phyloP scores from a whole-genome alignment of 1,140 invertebrate species.

The Eriosoma lanigerum region DNA sequence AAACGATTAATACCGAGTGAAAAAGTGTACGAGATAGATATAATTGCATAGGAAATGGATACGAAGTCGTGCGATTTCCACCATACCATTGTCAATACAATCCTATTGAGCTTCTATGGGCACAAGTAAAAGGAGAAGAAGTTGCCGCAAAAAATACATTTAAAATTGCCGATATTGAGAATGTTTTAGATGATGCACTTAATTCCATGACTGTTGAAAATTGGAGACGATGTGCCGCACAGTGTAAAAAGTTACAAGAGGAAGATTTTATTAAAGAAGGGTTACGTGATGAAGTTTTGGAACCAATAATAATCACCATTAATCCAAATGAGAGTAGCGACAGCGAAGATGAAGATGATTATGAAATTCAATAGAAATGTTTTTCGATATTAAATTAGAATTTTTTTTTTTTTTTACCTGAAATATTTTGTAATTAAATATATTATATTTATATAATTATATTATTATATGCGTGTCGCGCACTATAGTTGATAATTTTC shows the following conservation, averaged over 20 bases:
- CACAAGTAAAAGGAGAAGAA: neutral
- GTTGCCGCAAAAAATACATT: neutral
- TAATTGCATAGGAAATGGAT: slow-evolving; percentile 35
- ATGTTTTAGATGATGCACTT: neutral
- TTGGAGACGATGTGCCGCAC: neutral
- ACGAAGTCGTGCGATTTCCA: slow-evolving; percentile 47
- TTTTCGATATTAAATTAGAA: too few relatives aligned
- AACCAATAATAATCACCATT: neutral
- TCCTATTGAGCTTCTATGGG: slow-evolving; percentile 39
- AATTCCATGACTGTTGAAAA: neutral
- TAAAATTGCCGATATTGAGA: neutral
- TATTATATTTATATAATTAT: too few relatives aligned
- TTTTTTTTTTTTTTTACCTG: too few relatives aligned
- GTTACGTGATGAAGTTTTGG: neutral
- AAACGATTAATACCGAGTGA: too few relatives aligned
- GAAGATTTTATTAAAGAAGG: slow-evolving; percentile 2
- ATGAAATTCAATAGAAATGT: too few relatives aligned
- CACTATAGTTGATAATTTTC: too few relatives aligned
- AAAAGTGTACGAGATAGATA: too few relatives aligned
- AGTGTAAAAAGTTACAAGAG: neutral
- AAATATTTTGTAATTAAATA: too few relatives aligned
- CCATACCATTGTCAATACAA: slow-evolving; percentile 49
- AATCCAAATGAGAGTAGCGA: neutral
- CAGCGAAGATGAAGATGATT: neutral
- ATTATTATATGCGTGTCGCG: too few relatives aligned